A percentile compares a stretch with the other conserved stretches of the same genome.
phyloP scores from a whole-genome alignment of 2,888 invertebrate genomes.

The Megamerina dolium region DNA sequence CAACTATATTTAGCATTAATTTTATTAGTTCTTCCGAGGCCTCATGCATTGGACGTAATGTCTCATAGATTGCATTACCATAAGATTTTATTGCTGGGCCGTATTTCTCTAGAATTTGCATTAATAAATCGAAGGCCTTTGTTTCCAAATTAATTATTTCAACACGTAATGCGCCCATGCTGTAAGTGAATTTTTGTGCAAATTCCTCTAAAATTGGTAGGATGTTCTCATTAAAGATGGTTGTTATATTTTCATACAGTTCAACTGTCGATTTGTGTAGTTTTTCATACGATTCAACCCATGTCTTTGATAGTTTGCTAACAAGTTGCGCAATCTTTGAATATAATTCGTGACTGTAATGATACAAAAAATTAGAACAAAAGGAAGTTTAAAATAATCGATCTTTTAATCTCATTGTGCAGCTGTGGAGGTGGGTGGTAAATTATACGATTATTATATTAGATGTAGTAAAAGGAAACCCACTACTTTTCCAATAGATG shows the following conservation, averaged over 20 bases:
- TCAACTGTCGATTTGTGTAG: constrained; percentile 44
- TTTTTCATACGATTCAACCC: constrained; percentile 48
- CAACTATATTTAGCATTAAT: constrained; percentile 34
- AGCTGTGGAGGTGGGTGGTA: no score
- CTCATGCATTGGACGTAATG: constrained; percentile 41
- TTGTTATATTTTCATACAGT: constrained; percentile 41
- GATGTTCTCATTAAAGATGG: constrained; percentile 48
- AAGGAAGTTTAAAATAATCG: no score
- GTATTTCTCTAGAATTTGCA: constrained; percentile 36
- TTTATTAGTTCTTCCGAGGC: constrained; percentile 48
- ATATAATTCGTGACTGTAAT: constrained; percentile 30
- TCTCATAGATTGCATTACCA: constrained; percentile 46
- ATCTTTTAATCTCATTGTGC: no score
- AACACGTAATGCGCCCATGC: constrained; percentile 31
- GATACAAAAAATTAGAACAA: no score
- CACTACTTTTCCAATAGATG: no score
- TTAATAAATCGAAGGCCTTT: constrained; percentile 22
- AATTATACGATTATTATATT: no score
- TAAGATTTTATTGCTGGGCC: constrained; percentile 40
- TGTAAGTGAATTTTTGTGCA: constrained; percentile 21
- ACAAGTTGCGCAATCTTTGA: constrained; percentile 26
- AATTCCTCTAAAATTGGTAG: constrained; percentile 44
- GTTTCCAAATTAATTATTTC: constrained; percentile 28
- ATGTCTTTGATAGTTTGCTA: constrained; percentile 48
- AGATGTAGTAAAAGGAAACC: no score